Evolutionary conservation across 53 echinoderm and acorn worm genomes (phyloP).

Genomic region (Arbacia lixula): DNA sequence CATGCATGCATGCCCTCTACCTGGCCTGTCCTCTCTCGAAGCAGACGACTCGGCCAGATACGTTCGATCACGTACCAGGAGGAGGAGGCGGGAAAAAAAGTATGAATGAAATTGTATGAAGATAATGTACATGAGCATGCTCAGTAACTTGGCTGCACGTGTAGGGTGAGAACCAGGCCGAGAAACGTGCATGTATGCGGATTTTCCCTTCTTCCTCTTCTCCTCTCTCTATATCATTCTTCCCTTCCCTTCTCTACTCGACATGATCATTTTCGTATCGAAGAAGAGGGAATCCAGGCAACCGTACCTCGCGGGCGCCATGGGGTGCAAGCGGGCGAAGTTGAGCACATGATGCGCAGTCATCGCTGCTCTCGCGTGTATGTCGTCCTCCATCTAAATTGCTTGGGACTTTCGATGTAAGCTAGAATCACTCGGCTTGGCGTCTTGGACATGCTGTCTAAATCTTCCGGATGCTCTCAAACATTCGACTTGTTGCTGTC

Average conservation of each 20-base stretch:
- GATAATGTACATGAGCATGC: constrained; percentile 39
- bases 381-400: constrained; percentile 20
- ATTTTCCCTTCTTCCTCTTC: neutral
- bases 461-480: too few relatives aligned
- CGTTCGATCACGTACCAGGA: constrained; percentile 52
- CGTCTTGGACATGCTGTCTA: constrained; percentile 48
- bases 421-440: constrained; percentile 3
- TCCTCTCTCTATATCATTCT: neutral
- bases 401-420: neutral
- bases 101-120: constrained; percentile 48
- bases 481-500: neutral
- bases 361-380: constrained; percentile 33
- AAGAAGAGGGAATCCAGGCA: constrained; percentile 34
- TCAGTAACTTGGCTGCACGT: constrained; percentile 40
- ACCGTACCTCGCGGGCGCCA: constrained; percentile 58
- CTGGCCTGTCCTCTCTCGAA: neutral
- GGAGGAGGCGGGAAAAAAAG: constrained; percentile 25
- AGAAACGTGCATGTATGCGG: constrained; percentile 42
- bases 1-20: neutral
- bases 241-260: neutral
- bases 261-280: neutral
- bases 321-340: constrained; percentile 53
- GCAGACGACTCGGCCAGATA: too few relatives aligned
- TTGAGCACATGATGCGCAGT: constrained; percentile 42
- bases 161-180: too few relatives aligned